Conservation (phyloP, 2,888 invertebrate genomes). For the Apodemia mormo region DNA sequence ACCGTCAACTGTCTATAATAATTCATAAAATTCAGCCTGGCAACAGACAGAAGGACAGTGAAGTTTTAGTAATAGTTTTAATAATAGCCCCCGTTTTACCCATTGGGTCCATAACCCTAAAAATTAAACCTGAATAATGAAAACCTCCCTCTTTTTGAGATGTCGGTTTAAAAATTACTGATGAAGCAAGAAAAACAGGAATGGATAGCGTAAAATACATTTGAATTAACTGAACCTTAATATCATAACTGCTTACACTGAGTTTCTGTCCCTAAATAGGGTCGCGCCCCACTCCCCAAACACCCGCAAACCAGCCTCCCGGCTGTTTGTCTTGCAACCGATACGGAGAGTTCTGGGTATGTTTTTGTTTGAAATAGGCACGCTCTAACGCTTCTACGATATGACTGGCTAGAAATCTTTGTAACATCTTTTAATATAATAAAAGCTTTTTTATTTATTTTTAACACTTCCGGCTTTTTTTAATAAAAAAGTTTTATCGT, state of each 20-base stretch:
- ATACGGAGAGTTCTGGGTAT: constrained; percentile 40
- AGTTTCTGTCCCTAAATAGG: constrained; percentile 27
- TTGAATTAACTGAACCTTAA: constrained; percentile 34
- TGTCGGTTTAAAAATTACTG: no score
- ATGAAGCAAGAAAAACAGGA: neutral
- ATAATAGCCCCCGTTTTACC: no score
- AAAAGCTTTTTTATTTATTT: neutral
- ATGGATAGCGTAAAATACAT: constrained; percentile 21
- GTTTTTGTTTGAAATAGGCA: constrained; percentile 45
- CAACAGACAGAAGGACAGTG: no score
- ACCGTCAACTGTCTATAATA: no score
- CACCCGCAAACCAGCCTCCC: constrained; percentile 36
- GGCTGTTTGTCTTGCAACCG: constrained; percentile 42
- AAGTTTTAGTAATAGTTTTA: no score
- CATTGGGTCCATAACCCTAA: no score
- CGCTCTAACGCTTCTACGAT: constrained; percentile 41
- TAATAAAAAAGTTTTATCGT: no score
- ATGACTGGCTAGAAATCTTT: constrained; percentile 30
- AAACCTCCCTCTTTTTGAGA: no score
- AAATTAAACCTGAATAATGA: no score
- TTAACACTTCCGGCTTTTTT: neutral
- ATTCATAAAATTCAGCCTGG: no score
- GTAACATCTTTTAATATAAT: neutral
- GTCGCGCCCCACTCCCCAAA: constrained; percentile 38
- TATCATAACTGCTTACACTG: constrained; percentile 35